phyloP scores from a whole-genome alignment of 1,140 invertebrate genomes.

The Bombus consobrinus region DNA sequence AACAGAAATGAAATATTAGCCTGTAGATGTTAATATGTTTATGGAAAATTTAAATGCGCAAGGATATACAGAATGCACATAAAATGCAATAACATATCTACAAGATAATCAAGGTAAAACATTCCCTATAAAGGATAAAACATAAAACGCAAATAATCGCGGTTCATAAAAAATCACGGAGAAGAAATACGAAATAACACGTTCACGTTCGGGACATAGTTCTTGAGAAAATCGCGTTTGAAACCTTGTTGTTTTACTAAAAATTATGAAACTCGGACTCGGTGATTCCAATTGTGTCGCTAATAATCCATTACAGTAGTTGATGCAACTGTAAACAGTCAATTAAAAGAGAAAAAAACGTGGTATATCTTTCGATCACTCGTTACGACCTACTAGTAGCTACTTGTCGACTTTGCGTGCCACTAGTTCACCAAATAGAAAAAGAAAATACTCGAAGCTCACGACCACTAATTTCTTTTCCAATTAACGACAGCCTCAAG shows the following conservation, averaged over 20 bases:
- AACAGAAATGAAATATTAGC: too few species aligned
- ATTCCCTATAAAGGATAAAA: too few species aligned
- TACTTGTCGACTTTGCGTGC: not conserved
- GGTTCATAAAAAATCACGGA: not conserved
- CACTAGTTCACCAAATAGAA: conserved; percentile 3
- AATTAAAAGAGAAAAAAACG: conserved; percentile 3
- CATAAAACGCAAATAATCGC: too few species aligned
- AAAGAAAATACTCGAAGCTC: conserved; percentile 1
- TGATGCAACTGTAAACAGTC: not conserved
- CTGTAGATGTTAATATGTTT: too few species aligned
- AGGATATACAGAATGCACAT: too few species aligned
- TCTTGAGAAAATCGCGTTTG: not conserved
- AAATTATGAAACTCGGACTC: too few species aligned
- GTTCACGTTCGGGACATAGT: too few species aligned
- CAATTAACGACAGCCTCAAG: conserved; percentile 47
- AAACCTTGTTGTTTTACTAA: not conserved
- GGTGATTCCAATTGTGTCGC: not conserved
- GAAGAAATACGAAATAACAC: too few species aligned
- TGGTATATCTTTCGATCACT: conserved; percentile 28
- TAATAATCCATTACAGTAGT: not conserved
- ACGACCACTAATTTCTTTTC: conserved; percentile 34
- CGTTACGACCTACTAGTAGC: not conserved
- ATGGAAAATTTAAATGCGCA: too few species aligned
- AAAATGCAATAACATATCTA: too few species aligned
- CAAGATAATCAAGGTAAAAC: too few species aligned